Percentiles rank a stretch among this genome's conserved stretches.
Evolutionary conservation across 23 tunicate genomes (phyloP).

Genomic region (Phallusia fumigata): DNA sequence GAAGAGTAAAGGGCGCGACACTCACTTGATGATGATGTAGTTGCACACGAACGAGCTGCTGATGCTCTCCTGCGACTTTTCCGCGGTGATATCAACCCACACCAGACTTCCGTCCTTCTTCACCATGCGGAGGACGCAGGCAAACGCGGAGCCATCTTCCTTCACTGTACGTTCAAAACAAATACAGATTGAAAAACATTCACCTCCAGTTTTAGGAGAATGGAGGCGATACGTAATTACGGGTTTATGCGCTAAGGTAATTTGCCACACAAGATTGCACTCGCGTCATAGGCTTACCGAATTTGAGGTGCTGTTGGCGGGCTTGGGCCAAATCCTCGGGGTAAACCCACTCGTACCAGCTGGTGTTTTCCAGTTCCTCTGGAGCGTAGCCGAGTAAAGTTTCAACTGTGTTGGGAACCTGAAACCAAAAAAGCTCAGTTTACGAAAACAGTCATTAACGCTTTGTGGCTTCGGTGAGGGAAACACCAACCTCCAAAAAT

Average conservation of each 20-base stretch:
- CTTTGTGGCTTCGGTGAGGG: neutral
- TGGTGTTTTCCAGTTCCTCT: constrained; percentile 89
- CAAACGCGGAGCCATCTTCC: constrained; percentile 92
- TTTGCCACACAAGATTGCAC: neutral
- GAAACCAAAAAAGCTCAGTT: neutral
- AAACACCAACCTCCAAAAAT: constrained; percentile 69
- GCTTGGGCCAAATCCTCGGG: constrained; percentile 94
- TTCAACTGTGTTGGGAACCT: constrained; percentile 84
- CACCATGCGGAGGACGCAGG: constrained; percentile 86
- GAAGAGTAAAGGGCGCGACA: neutral
- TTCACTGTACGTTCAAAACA: constrained; percentile 49
- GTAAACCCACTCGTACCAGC: constrained; percentile 90
- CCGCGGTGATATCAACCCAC: constrained; percentile 93
- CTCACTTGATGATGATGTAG: constrained; percentile 85
- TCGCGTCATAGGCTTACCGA: constrained; percentile 55
- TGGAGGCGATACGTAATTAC: too few species aligned
- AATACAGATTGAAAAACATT: neutral
- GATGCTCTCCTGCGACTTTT: constrained; percentile 86
- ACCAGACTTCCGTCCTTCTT: constrained; percentile 74
- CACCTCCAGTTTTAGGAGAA: too few species aligned
- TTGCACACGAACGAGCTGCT: constrained; percentile 90
- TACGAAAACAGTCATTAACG: neutral
- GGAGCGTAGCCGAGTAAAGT: constrained; percentile 81
- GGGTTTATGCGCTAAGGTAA: too few species aligned
- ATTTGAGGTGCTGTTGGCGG: constrained; percentile 90